Conservation (phyloP, 2,888 invertebrate species). For the Anodontia alba region DNA sequence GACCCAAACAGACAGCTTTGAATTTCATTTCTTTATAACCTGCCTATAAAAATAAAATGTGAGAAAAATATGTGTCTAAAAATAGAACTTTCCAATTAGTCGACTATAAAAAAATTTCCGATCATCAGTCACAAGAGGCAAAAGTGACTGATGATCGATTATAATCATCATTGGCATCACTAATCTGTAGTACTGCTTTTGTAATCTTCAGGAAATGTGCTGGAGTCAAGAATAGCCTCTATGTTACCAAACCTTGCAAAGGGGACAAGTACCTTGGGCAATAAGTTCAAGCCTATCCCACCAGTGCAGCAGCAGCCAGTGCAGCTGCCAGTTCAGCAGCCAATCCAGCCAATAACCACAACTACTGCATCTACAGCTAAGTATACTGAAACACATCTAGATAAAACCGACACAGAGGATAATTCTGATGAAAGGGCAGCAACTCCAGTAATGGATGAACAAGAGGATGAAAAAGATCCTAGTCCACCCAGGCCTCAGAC, state of each 20-base stretch:
- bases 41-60: no score
- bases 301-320: not conserved
- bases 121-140: no score
- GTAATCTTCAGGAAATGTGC: constrained; percentile 58
- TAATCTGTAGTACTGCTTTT: no score
- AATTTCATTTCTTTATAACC: no score
- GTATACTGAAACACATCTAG: not conserved
- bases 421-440: constrained; percentile 56
- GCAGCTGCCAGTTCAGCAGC: no score
- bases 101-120: no score
- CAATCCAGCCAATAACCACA: not conserved
- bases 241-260: constrained; percentile 66
- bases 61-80: no score
- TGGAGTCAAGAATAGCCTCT: constrained; percentile 65
- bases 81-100: no score
- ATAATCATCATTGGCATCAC: no score
- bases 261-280: constrained; percentile 40
- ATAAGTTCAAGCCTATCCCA: not conserved
- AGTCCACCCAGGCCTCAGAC: constrained; percentile 53
- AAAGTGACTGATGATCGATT: no score
- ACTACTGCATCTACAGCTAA: no score
- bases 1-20: no score
- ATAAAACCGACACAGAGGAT: not conserved
- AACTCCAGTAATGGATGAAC: constrained; percentile 80
- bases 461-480: constrained; percentile 41